Conservation (phyloP, 2,888 invertebrate species). For the Gisinianus flammeolus region DNA sequence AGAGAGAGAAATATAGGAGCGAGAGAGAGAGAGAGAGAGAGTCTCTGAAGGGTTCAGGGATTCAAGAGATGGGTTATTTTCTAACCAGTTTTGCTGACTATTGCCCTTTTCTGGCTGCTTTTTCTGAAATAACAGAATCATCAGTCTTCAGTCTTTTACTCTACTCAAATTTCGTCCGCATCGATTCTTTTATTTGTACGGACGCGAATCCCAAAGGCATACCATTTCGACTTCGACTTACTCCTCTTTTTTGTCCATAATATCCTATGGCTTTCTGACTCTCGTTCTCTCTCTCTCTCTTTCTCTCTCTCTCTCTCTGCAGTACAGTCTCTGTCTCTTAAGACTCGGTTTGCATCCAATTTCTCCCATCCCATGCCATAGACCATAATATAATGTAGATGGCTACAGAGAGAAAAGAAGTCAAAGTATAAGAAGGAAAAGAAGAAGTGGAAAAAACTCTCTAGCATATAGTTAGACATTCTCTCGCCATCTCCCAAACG, state of each 20-base stretch:
- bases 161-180: slow-evolving; percentile 45
- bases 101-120: slow-evolving; percentile 49
- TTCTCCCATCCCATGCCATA: background rate
- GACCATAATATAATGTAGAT: background rate
- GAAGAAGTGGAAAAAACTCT: background rate
- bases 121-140: slow-evolving; percentile 52
- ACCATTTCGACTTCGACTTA: slow-evolving; percentile 25
- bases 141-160: slow-evolving; percentile 49
- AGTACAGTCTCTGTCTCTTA: background rate
- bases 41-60: slow-evolving; percentile 39
- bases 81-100: slow-evolving; percentile 58
- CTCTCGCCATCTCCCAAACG: background rate
- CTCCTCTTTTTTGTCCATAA: slow-evolving; percentile 35
- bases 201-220: slow-evolving; percentile 38
- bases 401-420: background rate
- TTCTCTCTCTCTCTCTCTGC: slow-evolving; percentile 7
- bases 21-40: slow-evolving; percentile 11
- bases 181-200: slow-evolving; percentile 45
- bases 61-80: slow-evolving; percentile 45
- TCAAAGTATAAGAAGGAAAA: too few relatives aligned
- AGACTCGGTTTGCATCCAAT: background rate
- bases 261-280: slow-evolving; percentile 34
- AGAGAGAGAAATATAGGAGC: slow-evolving; percentile 22
- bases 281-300: slow-evolving; percentile 29
- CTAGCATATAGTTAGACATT: background rate